Percentiles rank a stretch among this genome's conserved stretches.
phyloP scores from a whole-genome alignment of 2,113 vertebrate species.

The Diphyllodes magnificus region DNA sequence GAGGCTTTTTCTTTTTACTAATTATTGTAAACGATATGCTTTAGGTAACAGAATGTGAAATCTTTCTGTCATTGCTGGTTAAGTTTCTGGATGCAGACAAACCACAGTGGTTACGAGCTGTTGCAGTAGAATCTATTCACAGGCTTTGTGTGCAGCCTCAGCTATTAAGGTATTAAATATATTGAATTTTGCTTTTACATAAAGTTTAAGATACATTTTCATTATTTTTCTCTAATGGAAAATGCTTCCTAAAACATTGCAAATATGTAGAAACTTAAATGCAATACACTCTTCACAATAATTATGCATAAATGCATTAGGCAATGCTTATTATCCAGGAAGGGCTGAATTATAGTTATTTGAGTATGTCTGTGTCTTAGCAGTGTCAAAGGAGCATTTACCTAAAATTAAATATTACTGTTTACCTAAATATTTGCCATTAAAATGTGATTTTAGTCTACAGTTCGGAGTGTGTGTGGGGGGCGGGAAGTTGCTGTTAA shows the following conservation, averaged over 20 bases:
- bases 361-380: neutral
- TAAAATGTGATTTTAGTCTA: neutral
- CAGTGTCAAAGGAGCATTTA: neutral
- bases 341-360: neutral
- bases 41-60: conserved; percentile 99
- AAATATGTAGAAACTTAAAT: neutral
- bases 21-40: neutral
- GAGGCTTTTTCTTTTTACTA: neutral
- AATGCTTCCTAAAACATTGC: neutral
- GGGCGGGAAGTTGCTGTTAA: neutral
- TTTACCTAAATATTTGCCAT: neutral
- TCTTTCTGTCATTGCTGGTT: conserved; percentile 95
- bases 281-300: neutral
- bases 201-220: neutral
- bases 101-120: conserved; percentile 95
- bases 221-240: neutral
- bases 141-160: conserved; percentile 96
- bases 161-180: conserved; percentile 81
- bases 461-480: neutral
- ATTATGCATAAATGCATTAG: neutral
- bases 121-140: conserved; percentile 96
- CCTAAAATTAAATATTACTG: neutral
- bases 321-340: neutral
- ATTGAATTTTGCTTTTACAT: neutral
- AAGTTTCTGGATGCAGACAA: conserved; percentile 99